Base-by-base conservation (phyloP, 2,888 invertebrate genomes). In the Drosophila limbata region DNA sequence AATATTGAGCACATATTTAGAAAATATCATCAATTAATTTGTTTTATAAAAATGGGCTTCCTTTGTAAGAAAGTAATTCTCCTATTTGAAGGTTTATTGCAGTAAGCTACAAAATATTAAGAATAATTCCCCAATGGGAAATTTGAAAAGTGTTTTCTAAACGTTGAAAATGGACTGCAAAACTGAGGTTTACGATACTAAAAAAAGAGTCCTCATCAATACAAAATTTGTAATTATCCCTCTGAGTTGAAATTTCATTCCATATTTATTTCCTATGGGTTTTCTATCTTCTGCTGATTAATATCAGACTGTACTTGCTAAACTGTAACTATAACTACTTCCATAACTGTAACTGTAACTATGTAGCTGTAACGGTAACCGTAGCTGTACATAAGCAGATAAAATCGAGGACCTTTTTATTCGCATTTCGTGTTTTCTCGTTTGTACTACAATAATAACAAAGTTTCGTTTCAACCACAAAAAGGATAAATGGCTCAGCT, bases 371-470 rank as follows among this genome's bases (percentile, higher is more conserved):
- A 57, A 57, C 31, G 15, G 13, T 59, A 51, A 33, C 11, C 9
- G 42, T 50, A 37, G n/a, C 63, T 61, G 67, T 64, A 73, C 68
- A 57, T 42, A 57, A 11, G 19, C 52, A 57, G 73, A 73, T 77
- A 76, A 77, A 57, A 69, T 77, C 77, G 47, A 28, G 37, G 73
- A 77, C 39, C 76, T 78, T 81, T 73, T 78, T 81, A 72, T 81
- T 64, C 77, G 52, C 73, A 66, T 66, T 73, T 79, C 77, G 67
- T 79, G 61, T 81, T 55, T 57, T 73, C 62, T 71, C 69, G 70
- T 60, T 78, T 55, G 84, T 75, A 8, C 28, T 8, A 8, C 8
- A 28, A 8, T 28, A 74, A 79, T 79, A 84, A 84, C 76, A 82
- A 83, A 87, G 59, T 79, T 79, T 52, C 65, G 51, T 70, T 62